Base-by-base conservation (phyloP, 2,888 invertebrate genomes). In the Diaperis boleti region DNA sequence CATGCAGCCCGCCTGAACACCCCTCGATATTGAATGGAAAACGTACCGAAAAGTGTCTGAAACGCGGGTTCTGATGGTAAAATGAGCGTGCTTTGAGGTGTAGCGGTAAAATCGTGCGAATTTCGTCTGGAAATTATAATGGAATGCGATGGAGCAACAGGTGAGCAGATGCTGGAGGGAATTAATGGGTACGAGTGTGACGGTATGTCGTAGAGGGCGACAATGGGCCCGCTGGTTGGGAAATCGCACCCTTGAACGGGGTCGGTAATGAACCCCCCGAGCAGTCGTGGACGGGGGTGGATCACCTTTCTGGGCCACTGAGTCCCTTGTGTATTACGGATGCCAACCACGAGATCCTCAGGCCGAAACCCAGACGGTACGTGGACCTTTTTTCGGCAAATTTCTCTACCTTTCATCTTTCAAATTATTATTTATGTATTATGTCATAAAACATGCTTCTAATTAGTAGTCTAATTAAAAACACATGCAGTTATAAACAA, bases 281-380 rank as follows among this genome's bases (percentile, higher is more conserved):
- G 57, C 76, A 77, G 54, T 78, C 78, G 35, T 81, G 81, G 81
- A 79, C 78, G n/a, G 85, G 85, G 69, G 84, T 85, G 60, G 87
- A 87, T 74, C 86, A 87, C 76, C 82, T 86, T 71, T 85, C 85
- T 41, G 86, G 87, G 64, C 87, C 88, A 20, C 80, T 88, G 62
- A 87, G 88, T 74, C 88, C 87, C 60, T 82, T 88, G 60, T 88
- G 88, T 77, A 88, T 88, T 73, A 87, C 88, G 49, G 89, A 89
- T 79, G 89, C 90, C 72, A 91, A 90, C 73, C 93, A 94, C 82
- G 93, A 94, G 82, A 94, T 94, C 76, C 86, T 94, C 68, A 84
- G 93, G 67, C 94, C 94, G 7, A 94, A 94, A 80, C 93, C 94
- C 6, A 87, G 94, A 79, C 89, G 94, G 92, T 92, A 82, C 83